Evolutionary conservation across 2,888 invertebrate genomes (phyloP), one percentile per base, ranked within the genome.

Genomic region (Calameuta pallipes): DNA sequence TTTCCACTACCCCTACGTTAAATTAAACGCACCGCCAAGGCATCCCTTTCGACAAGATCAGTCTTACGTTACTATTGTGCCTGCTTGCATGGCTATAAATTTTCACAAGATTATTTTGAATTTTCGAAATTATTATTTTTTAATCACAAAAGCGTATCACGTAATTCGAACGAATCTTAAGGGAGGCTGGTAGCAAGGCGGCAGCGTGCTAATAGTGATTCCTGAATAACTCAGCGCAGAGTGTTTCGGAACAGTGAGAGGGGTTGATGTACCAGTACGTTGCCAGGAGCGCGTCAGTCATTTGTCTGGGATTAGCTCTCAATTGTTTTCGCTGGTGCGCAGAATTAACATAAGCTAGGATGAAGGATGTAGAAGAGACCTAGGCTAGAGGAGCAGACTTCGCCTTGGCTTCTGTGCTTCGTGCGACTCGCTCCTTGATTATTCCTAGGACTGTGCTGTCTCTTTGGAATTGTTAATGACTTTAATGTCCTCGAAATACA

Each of bases 331-430:
- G 86, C 82, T 83, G 84, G 85, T 56, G 87, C 82, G 81, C 79
- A 86, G 88, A 89, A 91, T 91, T 91, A 91, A 90, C 91, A 91
- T 91, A 91, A 91, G 91, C 90, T 90, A 82, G 90, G 90, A 90
- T 91, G 89, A 91, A 90, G 89, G 90, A 90, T 90, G 90, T 88
- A 86, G 84, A 83, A 87, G 86, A 87, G 56, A 56, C 56, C 56
- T 56, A 56, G 56, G 56, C 56, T 23, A 56, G 56, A 56, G 23
- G 56, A 56, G 56, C 15, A 56, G 41, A 15, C 56, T 56, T 37
- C 75, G 35, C 76, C 73, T n/a, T 77, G 23, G 34, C 76, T 41
- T 13, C 73, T 34, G 9, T 23, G 82, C 82, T 41, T 74, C 80
- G 81, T 81, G 81, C 81, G 81, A 77, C 77, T 73, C 82, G 81